phyloP scores from a whole-genome alignment of 1,140 invertebrate genomes.

The Drosophila saltans region DNA sequence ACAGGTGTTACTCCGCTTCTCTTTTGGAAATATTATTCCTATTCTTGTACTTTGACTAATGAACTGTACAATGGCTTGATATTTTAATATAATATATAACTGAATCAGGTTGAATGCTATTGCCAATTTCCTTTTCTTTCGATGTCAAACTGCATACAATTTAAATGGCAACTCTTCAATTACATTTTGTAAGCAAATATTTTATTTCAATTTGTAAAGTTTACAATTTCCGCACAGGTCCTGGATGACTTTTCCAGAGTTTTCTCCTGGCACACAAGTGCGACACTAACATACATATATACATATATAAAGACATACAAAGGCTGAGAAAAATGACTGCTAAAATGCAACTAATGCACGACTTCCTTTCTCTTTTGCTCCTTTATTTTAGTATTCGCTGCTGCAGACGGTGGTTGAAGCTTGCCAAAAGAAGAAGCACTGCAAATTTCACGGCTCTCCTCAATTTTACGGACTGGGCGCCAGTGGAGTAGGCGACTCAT shows the following conservation, averaged over 20 bases:
- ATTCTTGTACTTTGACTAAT: too few relatives aligned
- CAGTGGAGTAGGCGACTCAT: conserved; percentile 74
- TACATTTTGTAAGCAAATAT: conserved; percentile 58
- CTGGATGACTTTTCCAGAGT: conserved; percentile 47
- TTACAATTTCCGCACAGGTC: conserved; percentile 46
- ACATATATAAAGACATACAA: not conserved
- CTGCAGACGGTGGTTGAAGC: conserved; percentile 96
- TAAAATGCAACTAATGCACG: conserved; percentile 51
- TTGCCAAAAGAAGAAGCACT: conserved; percentile 95
- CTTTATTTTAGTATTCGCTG: conserved; percentile 89
- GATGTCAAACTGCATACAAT: conserved; percentile 2
- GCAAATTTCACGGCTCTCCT: conserved; percentile 93
- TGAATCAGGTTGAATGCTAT: not conserved
- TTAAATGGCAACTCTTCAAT: conserved; percentile 44
- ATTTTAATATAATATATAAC: not conserved
- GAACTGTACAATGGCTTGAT: not conserved
- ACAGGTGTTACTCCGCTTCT: too few relatives aligned
- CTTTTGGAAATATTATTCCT: too few relatives aligned
- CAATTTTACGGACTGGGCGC: conserved; percentile 88
- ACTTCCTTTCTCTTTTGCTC: conserved; percentile 25
- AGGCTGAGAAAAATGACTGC: conserved; percentile 17
- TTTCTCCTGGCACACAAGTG: conserved; percentile 36
- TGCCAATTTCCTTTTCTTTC: not conserved
- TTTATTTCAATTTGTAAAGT: conserved; percentile 66
- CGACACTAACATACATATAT: conserved; percentile 4